These are phyloP conservation scores for Globodera ellingtonae DNA, from an alignment of 1,140 invertebrate genomes.

Conservation along the genomic window DNA sequence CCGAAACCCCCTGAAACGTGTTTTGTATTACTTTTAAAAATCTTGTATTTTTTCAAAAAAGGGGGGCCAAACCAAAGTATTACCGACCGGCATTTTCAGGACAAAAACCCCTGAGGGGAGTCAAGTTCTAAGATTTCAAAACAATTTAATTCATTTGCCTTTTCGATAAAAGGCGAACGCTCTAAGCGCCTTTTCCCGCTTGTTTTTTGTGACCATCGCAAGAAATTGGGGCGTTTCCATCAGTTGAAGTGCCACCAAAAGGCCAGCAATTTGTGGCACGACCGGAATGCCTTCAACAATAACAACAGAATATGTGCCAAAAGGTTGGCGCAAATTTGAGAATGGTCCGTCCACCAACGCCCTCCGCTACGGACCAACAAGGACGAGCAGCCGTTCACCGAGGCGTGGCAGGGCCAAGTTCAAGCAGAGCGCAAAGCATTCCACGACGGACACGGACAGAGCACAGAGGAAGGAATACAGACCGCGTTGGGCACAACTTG, in stretches of 20 bases:
- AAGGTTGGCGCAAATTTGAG: neutral
- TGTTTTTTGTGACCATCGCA: neutral
- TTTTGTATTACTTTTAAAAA: too few relatives aligned
- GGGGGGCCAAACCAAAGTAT: too few relatives aligned
- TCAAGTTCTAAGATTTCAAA: neutral
- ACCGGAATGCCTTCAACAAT: neutral
- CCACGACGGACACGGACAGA: neutral
- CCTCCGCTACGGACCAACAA: neutral
- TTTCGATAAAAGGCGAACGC: conserved; percentile 5
- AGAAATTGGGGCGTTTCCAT: conserved; percentile 4
- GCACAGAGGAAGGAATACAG: conserved; percentile 5
- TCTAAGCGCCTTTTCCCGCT: neutral
- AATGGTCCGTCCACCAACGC: neutral
- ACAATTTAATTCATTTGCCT: neutral
- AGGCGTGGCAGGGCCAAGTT: neutral
- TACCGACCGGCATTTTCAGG: too few relatives aligned
- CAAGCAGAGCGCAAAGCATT: neutral
- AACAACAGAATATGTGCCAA: neutral
- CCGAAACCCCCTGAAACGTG: too few relatives aligned
- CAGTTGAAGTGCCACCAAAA: neutral
- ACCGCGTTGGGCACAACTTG: neutral
- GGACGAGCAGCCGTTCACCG: neutral
- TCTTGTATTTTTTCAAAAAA: too few relatives aligned
- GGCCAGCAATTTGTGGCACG: neutral
- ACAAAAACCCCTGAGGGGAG: too few relatives aligned